phyloP scores from a whole-genome alignment of 1,140 invertebrate genomes.

The Mesaphorura yosii region DNA sequence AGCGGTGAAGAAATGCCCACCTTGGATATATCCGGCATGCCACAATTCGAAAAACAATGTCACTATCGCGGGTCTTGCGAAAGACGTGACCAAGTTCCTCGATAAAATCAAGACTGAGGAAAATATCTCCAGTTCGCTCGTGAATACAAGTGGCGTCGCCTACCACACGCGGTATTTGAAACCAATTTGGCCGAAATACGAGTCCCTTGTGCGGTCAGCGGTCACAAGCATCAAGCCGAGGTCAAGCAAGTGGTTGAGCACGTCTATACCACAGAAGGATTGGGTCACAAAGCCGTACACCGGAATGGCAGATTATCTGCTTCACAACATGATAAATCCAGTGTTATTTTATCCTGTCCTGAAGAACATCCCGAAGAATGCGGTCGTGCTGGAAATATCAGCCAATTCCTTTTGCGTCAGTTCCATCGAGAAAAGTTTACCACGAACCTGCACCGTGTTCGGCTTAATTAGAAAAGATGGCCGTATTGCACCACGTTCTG shows the following conservation, averaged over 20 bases:
- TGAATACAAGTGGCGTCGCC: slow-evolving; percentile 76
- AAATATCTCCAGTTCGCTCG: slow-evolving; percentile 74
- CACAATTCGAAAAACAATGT: slow-evolving; percentile 87
- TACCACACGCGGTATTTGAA: slow-evolving; percentile 79
- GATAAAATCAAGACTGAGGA: slow-evolving; percentile 56
- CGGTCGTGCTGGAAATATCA: slow-evolving; percentile 81
- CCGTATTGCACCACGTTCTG: too few species aligned
- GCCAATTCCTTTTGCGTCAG: slow-evolving; percentile 82
- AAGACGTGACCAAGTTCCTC: slow-evolving; percentile 57
- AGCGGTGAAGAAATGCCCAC: slow-evolving; percentile 56
- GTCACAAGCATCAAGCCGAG: slow-evolving; percentile 54
- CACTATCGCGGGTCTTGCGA: slow-evolving; percentile 76
- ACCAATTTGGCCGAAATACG: slow-evolving; percentile 44
- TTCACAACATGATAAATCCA: slow-evolving; percentile 83
- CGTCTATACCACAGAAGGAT: slow-evolving; percentile 72
- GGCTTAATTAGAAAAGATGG: slow-evolving; percentile 60
- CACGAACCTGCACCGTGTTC: slow-evolving; percentile 44
- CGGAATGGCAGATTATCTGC: slow-evolving; percentile 84
- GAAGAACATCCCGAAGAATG: slow-evolving; percentile 69
- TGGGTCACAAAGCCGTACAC: slow-evolving; percentile 69
- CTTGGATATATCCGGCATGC: slow-evolving; percentile 72
- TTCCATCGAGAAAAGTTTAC: slow-evolving; percentile 67
- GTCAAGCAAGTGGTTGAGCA: slow-evolving; percentile 73
- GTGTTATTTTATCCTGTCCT: slow-evolving; percentile 54
- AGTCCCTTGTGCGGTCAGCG: too few species aligned